These are phyloP conservation scores for Australoheros facetus DNA, from an alignment of 2,797 vertebrate genomes.

Conservation along the genomic window DNA sequence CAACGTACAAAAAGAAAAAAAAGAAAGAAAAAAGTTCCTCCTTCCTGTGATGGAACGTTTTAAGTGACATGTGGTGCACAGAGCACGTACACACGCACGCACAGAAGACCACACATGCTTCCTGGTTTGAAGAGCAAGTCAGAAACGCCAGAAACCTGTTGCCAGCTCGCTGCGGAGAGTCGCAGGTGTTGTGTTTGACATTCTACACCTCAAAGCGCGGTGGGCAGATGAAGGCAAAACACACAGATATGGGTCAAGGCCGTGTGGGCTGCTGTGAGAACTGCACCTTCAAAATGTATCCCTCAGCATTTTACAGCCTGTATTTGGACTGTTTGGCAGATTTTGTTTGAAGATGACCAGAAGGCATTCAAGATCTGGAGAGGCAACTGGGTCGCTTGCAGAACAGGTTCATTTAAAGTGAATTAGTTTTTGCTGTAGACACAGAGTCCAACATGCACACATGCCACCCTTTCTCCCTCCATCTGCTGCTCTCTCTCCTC, in stretches of 20 bases:
- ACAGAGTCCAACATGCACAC: conserved; percentile 18
- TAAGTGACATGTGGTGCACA: conserved; percentile 20
- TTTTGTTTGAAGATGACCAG: background rate
- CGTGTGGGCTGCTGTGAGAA: conserved; percentile 31
- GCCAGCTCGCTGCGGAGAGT: background rate
- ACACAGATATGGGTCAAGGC: conserved; percentile 59
- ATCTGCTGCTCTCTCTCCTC: background rate
- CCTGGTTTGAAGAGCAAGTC: conserved; percentile 19
- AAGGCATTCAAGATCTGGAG: background rate
- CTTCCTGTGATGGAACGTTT: conserved; percentile 54
- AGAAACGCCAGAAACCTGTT: conserved; percentile 13
- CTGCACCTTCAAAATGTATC: background rate
- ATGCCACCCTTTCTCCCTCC: conserved; percentile 14
- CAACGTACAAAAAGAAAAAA: background rate
- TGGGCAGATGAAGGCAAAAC: conserved; percentile 70
- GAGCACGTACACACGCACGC: background rate
- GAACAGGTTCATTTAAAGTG: conserved; percentile 47
- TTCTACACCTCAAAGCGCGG: conserved; percentile 11
- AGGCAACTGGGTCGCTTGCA: conserved; percentile 21
- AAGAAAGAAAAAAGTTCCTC: background rate
- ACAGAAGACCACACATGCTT: conserved; percentile 49
- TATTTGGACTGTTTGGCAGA: background rate
- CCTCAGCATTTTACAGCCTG: conserved; percentile 24
- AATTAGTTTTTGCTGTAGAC: conserved; percentile 9
- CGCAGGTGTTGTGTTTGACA: conserved; percentile 51